These are phyloP conservation scores for Endotricha flammealis DNA, from an alignment of 2,888 invertebrate genomes.

Conservation along the genomic window DNA sequence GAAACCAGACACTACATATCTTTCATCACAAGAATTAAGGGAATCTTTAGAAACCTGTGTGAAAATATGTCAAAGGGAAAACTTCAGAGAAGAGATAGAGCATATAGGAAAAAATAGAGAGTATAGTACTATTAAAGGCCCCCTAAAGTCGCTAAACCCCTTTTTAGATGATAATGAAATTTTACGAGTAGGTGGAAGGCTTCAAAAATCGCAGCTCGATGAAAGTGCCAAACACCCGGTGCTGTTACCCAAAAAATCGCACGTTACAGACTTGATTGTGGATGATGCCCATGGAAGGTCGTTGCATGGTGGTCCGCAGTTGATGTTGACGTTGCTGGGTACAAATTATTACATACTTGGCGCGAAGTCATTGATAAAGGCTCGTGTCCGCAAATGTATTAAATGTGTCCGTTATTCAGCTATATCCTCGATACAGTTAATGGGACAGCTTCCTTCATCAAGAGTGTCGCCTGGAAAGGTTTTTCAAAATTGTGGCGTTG, in stretches of 20 bases:
- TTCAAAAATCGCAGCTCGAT: background rate
- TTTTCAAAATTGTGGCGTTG: slow-evolving; percentile 6
- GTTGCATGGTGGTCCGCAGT: slow-evolving; percentile 5
- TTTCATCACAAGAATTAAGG: background rate
- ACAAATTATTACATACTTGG: too few species aligned
- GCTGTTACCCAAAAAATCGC: background rate
- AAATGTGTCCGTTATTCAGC: background rate
- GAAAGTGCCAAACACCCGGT: slow-evolving; percentile 1
- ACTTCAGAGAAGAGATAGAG: background rate
- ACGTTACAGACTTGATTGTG: background rate
- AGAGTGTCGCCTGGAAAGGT: slow-evolving; percentile 2
- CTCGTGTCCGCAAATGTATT: background rate
- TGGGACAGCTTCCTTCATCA: slow-evolving; percentile 1
- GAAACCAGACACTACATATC: background rate
- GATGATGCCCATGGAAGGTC: background rate
- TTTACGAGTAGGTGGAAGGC: slow-evolving; percentile 3
- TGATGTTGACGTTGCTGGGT: background rate
- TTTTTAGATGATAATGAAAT: slow-evolving; percentile 1
- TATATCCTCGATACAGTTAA: background rate
- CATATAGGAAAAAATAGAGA: background rate
- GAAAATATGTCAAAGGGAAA: background rate
- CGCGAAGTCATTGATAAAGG: slow-evolving; percentile 1
- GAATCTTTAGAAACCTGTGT: background rate
- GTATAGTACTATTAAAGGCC: background rate
- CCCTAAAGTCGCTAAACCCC: background rate